Conservation (phyloP, 2,888 invertebrate genomes). For the Spodoptera littoralis region DNA sequence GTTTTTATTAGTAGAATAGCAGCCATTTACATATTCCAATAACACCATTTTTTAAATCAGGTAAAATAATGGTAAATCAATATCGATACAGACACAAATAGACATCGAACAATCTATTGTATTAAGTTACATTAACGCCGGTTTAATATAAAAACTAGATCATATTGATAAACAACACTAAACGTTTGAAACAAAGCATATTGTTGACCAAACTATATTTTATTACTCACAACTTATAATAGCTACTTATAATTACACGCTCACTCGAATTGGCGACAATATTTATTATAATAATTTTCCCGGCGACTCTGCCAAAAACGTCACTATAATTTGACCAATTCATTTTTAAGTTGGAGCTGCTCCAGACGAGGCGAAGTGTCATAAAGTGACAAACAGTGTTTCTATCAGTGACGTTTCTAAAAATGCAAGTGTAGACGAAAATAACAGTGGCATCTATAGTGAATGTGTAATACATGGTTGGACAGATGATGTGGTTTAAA, state of each 20-base stretch:
- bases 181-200: slow-evolving; percentile 26
- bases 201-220: slow-evolving; percentile 41
- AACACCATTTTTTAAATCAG: neutral
- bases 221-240: slow-evolving; percentile 14
- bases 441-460: slow-evolving; percentile 40
- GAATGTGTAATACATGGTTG: slow-evolving; percentile 54
- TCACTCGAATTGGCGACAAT: slow-evolving; percentile 52
- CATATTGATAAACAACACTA: slow-evolving; percentile 41
- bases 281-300: slow-evolving; percentile 39
- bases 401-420: slow-evolving; percentile 24
- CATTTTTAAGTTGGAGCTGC: slow-evolving; percentile 51
- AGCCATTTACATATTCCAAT: too few relatives aligned
- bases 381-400: slow-evolving; percentile 36
- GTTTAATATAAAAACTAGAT: slow-evolving; percentile 24
- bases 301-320: slow-evolving; percentile 58
- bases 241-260: slow-evolving; percentile 40
- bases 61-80: neutral
- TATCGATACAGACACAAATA: slow-evolving; percentile 7
- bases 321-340: slow-evolving; percentile 52
- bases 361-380: slow-evolving; percentile 42
- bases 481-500: slow-evolving; percentile 86
- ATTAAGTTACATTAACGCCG: slow-evolving; percentile 14
- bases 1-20: too few relatives aligned
- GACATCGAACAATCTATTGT: slow-evolving; percentile 22
- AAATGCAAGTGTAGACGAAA: slow-evolving; percentile 40